Percentiles rank a stretch among this genome's conserved stretches.
These are phyloP conservation scores for Archaeoteleia sp. DNA, from an alignment of 2,888 invertebrate genomes.

Conservation along the genomic window DNA sequence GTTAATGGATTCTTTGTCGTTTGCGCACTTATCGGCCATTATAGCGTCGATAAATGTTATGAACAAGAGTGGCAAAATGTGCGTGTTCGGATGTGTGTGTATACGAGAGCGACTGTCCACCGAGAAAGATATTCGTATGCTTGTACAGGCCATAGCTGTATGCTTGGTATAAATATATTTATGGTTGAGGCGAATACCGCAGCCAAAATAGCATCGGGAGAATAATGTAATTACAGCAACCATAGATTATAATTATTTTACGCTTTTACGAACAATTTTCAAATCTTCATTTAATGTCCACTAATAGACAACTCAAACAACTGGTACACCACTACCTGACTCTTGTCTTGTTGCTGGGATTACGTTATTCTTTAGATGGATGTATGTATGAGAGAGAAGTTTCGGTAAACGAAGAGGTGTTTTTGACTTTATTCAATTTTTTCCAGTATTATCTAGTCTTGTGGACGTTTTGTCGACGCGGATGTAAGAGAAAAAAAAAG, in stretches of 20 bases:
- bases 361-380: slow-evolving; percentile 31
- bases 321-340: too few relatives aligned
- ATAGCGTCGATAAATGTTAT: slow-evolving; percentile 47
- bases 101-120: slow-evolving; percentile 25
- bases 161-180: slow-evolving; percentile 50
- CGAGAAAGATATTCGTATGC: slow-evolving; percentile 41
- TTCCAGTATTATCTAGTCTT: slow-evolving; percentile 75
- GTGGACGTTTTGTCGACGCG: slow-evolving; percentile 64
- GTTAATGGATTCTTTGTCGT: slow-evolving; percentile 50
- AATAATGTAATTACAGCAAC: slow-evolving; percentile 28
- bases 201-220: slow-evolving; percentile 32
- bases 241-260: background rate
- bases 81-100: slow-evolving; percentile 14
- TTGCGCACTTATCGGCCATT: slow-evolving; percentile 51
- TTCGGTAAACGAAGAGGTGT: slow-evolving; percentile 56
- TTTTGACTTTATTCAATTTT: slow-evolving; percentile 72
- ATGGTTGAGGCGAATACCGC: slow-evolving; percentile 34
- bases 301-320: too few relatives aligned
- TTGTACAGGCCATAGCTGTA: slow-evolving; percentile 47
- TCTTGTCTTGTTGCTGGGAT: background rate
- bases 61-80: slow-evolving; percentile 40
- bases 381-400: slow-evolving; percentile 49
- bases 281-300: too few relatives aligned
- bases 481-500: slow-evolving; percentile 47
- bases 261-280: too few relatives aligned